These are phyloP conservation scores for Tokudaia tokunoshimensis DNA, from an alignment of 2,797 vertebrate genomes.

Conservation along the genomic window DNA sequence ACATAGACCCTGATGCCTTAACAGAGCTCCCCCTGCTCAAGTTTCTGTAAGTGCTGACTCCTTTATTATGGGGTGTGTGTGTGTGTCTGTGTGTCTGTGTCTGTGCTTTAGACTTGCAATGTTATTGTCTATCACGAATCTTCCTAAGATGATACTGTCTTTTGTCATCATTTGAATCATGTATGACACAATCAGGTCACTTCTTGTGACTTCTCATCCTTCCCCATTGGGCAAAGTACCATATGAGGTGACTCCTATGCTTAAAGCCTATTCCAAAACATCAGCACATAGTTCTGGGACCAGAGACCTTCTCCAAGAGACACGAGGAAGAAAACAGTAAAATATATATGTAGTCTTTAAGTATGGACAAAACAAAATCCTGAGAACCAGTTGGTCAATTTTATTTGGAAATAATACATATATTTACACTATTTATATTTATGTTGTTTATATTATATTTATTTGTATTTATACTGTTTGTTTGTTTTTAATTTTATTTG, in stretches of 20 bases:
- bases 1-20: slow-evolving; percentile 93
- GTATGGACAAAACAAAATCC: neutral
- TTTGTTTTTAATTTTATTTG: neutral
- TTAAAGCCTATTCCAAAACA: neutral
- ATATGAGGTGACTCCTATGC: neutral
- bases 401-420: neutral
- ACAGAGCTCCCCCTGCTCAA: slow-evolving; percentile 94
- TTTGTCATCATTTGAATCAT: neutral
- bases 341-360: neutral
- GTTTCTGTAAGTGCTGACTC: slow-evolving; percentile 94
- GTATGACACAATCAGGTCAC: neutral
- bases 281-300: neutral
- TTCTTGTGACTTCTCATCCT: neutral
- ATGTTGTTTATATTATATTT: neutral
- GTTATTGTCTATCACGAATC: neutral
- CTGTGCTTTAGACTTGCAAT: neutral
- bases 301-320: neutral
- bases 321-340: neutral
- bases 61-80: neutral
- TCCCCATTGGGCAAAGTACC: neutral
- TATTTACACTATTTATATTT: neutral
- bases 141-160: neutral
- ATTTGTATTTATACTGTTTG: no score
- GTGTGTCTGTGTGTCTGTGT: no score
- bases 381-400: neutral